Evolutionary conservation across 1,140 invertebrate species (phyloP).

Genomic region (Pectinophora gossypiella): DNA sequence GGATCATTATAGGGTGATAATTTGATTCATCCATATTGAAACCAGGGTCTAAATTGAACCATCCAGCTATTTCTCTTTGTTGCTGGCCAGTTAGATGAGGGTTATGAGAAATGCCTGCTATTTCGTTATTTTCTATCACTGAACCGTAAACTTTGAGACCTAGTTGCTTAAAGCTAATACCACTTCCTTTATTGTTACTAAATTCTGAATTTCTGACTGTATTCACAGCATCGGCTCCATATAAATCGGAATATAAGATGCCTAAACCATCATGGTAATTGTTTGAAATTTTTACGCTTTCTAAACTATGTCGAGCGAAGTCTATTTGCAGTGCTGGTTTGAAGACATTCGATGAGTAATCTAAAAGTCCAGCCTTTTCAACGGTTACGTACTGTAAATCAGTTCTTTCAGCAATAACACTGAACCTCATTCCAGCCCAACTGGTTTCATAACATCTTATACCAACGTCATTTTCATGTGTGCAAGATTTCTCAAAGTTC

Average conservation of each 20-base stretch:
- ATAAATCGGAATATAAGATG: constrained; percentile 92
- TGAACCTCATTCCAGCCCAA: constrained; percentile 94
- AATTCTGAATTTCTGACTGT: constrained; percentile 93
- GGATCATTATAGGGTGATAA: constrained; percentile 83
- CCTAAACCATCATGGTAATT: constrained; percentile 93
- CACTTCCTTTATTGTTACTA: constrained; percentile 89
- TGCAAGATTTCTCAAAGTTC: constrained; percentile 93
- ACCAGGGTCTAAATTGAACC: constrained; percentile 85
- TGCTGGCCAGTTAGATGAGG: constrained; percentile 89
- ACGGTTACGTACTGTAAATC: constrained; percentile 93
- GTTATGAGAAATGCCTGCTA: constrained; percentile 94
- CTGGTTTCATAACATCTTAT: constrained; percentile 91
- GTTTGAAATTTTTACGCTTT: constrained; percentile 86
- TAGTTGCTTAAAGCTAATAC: constrained; percentile 91
- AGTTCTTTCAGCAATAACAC: constrained; percentile 89
- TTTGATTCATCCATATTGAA: constrained; percentile 80
- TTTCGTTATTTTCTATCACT: constrained; percentile 88
- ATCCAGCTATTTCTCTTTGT: constrained; percentile 94
- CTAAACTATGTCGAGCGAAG: constrained; percentile 93
- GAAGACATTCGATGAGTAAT: constrained; percentile 93
- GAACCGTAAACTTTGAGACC: constrained; percentile 87
- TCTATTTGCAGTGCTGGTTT: constrained; percentile 97
- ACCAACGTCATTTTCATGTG: constrained; percentile 91
- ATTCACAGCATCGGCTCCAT: constrained; percentile 89
- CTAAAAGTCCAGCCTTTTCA: constrained; percentile 94